These are phyloP conservation scores for Deroptyus accipitrinus DNA, from an alignment of 2,113 vertebrate species.

Conservation along the genomic window DNA sequence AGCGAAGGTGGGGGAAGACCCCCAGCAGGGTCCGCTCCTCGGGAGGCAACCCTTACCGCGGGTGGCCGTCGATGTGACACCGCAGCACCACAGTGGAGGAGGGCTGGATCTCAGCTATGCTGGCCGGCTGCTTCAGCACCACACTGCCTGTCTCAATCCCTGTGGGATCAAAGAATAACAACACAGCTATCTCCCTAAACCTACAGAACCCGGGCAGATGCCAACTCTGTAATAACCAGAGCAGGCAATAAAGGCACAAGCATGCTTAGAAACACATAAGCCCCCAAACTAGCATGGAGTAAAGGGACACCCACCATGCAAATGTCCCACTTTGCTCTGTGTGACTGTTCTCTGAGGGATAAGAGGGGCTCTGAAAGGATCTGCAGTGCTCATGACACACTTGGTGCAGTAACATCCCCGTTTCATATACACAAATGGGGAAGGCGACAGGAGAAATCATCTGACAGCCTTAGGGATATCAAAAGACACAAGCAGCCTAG, in stretches of 20 bases:
- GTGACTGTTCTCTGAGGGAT: background rate
- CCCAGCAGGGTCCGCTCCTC: background rate
- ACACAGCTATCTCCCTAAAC: background rate
- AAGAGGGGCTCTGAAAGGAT: background rate
- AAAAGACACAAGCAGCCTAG: background rate
- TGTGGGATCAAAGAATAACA: constrained; percentile 46
- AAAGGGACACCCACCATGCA: background rate
- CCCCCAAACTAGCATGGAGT: background rate
- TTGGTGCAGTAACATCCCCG: accelerated
- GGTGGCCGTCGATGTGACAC: constrained; percentile 94
- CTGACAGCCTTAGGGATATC: background rate
- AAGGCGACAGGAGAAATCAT: background rate
- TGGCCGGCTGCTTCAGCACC: constrained; percentile 85
- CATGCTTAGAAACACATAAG: background rate
- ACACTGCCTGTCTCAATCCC: constrained; percentile 92
- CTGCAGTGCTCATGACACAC: background rate
- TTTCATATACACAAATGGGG: background rate
- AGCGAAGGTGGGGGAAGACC: background rate
- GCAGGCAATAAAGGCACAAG: background rate
- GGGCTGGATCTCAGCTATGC: constrained; percentile 85
- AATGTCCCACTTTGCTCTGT: background rate
- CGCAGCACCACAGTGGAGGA: constrained; percentile 84
- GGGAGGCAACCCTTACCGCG: constrained; percentile 82
- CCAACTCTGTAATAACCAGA: background rate
- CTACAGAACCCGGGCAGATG: background rate